Percentiles rank a stretch among this genome's conserved stretches.
These are phyloP conservation scores for Capromys pilorides DNA, from an alignment of 2,797 vertebrate genomes.

Conservation along the genomic window DNA sequence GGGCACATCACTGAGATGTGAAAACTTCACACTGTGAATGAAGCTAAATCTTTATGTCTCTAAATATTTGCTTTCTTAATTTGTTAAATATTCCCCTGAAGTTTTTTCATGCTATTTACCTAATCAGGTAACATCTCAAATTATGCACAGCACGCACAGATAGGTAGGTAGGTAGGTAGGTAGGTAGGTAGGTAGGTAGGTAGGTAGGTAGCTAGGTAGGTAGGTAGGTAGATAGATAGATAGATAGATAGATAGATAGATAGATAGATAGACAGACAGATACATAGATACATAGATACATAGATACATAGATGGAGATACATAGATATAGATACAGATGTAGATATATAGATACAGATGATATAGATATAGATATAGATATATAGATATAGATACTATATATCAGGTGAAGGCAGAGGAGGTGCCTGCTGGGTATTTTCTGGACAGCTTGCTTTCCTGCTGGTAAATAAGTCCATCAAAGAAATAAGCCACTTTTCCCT, in stretches of 20 bases:
- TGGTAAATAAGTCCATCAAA: constrained; percentile 79
- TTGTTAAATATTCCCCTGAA: constrained; percentile 42
- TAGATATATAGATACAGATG: too few relatives aligned
- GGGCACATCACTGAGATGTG: neutral
- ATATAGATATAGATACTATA: too few relatives aligned
- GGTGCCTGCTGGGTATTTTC: constrained; percentile 61
- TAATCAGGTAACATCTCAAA: neutral
- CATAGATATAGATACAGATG: too few relatives aligned
- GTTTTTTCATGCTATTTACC: neutral
- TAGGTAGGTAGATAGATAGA: too few relatives aligned
- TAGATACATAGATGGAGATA: too few relatives aligned
- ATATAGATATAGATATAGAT: too few relatives aligned
- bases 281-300: too few relatives aligned
- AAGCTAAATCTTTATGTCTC: neutral
- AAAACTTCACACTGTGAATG: neutral
- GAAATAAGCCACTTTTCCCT: constrained; percentile 83
- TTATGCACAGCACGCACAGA: neutral
- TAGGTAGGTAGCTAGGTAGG: too few relatives aligned
- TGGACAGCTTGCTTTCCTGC: constrained; percentile 64
- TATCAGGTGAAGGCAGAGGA: constrained; percentile 44
- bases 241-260: too few relatives aligned
- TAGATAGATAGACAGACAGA: too few relatives aligned
- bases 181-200: too few relatives aligned
- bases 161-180: too few relatives aligned
- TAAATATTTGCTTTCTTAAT: constrained; percentile 58